A percentile compares a stretch with the other conserved stretches of the same genome.
Evolutionary conservation across 2,797 vertebrate species (phyloP).

Genomic region (Notolabrus celidotus): DNA sequence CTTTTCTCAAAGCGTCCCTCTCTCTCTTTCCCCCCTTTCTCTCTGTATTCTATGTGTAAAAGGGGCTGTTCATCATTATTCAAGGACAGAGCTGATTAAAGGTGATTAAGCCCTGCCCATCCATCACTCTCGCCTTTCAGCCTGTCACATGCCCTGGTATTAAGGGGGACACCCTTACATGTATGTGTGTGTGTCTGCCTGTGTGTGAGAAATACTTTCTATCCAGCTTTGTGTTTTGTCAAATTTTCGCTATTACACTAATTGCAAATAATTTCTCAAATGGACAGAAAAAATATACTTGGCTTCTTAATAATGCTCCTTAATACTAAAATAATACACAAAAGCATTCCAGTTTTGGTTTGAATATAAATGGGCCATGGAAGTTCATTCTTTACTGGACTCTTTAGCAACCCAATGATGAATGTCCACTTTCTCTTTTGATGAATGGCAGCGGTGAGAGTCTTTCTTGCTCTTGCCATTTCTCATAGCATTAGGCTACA

Average conservation of each 20-base stretch:
- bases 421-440: conserved; percentile 65
- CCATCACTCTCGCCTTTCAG: conserved; percentile 83
- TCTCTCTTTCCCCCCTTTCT: conserved; percentile 29
- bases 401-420: conserved; percentile 68
- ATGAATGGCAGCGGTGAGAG: conserved; percentile 67
- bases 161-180: conserved; percentile 48
- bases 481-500: conserved; percentile 60
- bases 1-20: conserved; percentile 58
- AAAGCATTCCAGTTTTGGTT: conserved; percentile 56
- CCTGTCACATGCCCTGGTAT: conserved; percentile 72
- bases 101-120: conserved; percentile 84
- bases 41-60: conserved; percentile 64
- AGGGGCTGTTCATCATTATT: conserved; percentile 82
- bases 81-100: conserved; percentile 84
- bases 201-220: conserved; percentile 21
- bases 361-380: conserved; percentile 66
- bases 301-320: conserved; percentile 56
- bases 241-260: conserved; percentile 63
- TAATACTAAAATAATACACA: conserved; percentile 69
- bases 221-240: conserved; percentile 50
- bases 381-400: conserved; percentile 64
- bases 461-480: conserved; percentile 52
- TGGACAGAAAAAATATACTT: conserved; percentile 59
- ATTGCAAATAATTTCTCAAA: conserved; percentile 71
- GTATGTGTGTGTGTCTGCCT: conserved; percentile 15